Conservation (phyloP, 2,113 vertebrate genomes). For the Proterorhinus semilunaris region DNA sequence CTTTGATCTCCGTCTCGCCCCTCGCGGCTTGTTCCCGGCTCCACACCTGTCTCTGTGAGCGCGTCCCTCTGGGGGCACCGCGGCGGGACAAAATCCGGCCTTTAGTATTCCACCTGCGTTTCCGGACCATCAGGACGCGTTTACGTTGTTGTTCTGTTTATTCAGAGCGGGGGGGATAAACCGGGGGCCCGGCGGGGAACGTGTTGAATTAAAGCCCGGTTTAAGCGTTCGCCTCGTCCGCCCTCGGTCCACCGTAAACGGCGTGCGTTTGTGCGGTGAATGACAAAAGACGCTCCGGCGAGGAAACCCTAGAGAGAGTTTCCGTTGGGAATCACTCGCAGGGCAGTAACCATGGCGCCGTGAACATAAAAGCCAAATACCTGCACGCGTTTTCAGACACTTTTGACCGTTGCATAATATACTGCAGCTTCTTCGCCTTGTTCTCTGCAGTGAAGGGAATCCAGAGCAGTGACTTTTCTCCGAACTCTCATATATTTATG, state of each 20-base stretch:
- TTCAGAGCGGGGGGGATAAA: slow-evolving; percentile 2
- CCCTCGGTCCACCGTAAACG: slow-evolving; percentile 7
- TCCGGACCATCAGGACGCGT: background rate
- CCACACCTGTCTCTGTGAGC: background rate
- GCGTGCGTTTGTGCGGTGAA: background rate
- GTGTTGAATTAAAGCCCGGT: slow-evolving; percentile 5
- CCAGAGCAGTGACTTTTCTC: background rate
- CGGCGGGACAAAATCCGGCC: background rate
- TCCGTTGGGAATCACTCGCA: no score
- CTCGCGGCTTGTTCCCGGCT: background rate
- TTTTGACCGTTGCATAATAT: background rate
- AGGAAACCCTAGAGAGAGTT: no score
- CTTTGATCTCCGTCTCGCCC: background rate
- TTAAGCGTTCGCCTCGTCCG: background rate
- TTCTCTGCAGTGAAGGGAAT: background rate
- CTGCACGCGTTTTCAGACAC: no score
- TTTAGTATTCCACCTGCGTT: background rate
- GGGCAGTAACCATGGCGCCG: no score
- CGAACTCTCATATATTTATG: background rate
- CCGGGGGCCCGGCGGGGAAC: background rate
- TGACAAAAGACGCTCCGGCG: background rate
- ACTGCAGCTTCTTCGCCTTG: background rate
- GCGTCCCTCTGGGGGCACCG: background rate
- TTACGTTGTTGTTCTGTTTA: slow-evolving; percentile 3
- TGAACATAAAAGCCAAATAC: no score